phyloP scores from a whole-genome alignment of 2,888 invertebrate species.

The Psylliodes chrysocephalus region DNA sequence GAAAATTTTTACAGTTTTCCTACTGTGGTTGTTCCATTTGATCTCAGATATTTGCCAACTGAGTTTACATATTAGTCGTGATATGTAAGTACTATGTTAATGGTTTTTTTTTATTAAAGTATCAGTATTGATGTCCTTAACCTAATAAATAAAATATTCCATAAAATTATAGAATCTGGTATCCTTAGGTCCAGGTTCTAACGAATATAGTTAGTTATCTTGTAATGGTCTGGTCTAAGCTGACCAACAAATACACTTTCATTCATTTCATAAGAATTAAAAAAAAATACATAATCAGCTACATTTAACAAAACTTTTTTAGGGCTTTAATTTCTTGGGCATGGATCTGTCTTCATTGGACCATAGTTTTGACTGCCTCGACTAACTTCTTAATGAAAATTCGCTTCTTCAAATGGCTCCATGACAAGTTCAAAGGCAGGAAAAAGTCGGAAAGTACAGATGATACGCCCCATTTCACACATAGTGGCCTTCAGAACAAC shows the following conservation, averaged over 20 bases:
- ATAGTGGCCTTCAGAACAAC: conserved; percentile 73
- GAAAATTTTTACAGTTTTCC: conserved; percentile 68
- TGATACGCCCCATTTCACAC: conserved; percentile 63
- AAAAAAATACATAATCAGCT: too few relatives aligned
- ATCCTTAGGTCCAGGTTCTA: too few relatives aligned
- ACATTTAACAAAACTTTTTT: too few relatives aligned
- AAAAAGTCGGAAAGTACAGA: conserved; percentile 60
- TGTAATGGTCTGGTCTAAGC: too few relatives aligned
- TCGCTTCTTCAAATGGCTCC: conserved; percentile 59
- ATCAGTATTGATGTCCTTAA: too few relatives aligned
- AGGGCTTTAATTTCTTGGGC: conserved; percentile 57
- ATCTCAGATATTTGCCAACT: conserved; percentile 83
- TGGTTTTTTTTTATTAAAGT: too few relatives aligned
- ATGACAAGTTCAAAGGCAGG: conserved; percentile 58
- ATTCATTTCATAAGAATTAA: too few relatives aligned
- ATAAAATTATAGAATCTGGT: too few relatives aligned
- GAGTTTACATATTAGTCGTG: conserved; percentile 77
- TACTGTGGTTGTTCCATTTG: conserved; percentile 82
- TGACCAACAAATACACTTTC: too few relatives aligned
- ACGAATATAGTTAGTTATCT: too few relatives aligned
- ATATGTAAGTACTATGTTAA: conserved; percentile 76
- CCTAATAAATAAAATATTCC: too few relatives aligned
- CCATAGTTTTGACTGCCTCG: conserved; percentile 52
- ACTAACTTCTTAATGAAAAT: conserved; percentile 54
- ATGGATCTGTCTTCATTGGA: conserved; percentile 56